phyloP scores from a whole-genome alignment of 2,888 invertebrate species.

The Drosophila setosimentum region DNA sequence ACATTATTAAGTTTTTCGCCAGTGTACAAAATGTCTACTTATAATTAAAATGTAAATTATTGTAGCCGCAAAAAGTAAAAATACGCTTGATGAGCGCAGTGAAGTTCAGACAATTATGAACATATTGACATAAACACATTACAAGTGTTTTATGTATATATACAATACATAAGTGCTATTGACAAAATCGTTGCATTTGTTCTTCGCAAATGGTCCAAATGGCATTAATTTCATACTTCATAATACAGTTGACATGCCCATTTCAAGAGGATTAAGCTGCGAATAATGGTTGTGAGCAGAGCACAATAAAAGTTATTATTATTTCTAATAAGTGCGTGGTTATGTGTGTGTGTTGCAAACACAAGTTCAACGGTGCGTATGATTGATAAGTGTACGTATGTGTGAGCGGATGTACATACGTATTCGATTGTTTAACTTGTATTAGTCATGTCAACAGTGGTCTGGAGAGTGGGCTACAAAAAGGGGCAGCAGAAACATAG shows the following conservation, averaged over 20 bases:
- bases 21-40: no score
- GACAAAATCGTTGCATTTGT: constrained; percentile 8
- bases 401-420: background rate
- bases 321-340: constrained; percentile 6
- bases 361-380: constrained; percentile 60
- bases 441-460: constrained; percentile 55
- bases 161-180: background rate
- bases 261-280: constrained; percentile 8
- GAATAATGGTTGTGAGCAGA: background rate
- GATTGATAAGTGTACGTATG: constrained; percentile 48
- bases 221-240: constrained; percentile 15
- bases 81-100: constrained; percentile 5
- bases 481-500: background rate
- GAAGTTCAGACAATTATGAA: constrained; percentile 9
- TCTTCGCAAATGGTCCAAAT: background rate
- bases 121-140: constrained; percentile 2
- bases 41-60: constrained; percentile 13
- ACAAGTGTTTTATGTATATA: constrained; percentile 1
- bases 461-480: background rate
- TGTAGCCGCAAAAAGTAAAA: constrained; percentile 3
- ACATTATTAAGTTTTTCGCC: background rate
- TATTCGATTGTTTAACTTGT: constrained; percentile 50
- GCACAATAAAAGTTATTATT: constrained; percentile 53
- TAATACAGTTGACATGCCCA: constrained; percentile 24
- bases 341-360: constrained; percentile 1